Base-by-base conservation (phyloP, 2,888 invertebrate species). In the Oscheius sp. region DNA sequence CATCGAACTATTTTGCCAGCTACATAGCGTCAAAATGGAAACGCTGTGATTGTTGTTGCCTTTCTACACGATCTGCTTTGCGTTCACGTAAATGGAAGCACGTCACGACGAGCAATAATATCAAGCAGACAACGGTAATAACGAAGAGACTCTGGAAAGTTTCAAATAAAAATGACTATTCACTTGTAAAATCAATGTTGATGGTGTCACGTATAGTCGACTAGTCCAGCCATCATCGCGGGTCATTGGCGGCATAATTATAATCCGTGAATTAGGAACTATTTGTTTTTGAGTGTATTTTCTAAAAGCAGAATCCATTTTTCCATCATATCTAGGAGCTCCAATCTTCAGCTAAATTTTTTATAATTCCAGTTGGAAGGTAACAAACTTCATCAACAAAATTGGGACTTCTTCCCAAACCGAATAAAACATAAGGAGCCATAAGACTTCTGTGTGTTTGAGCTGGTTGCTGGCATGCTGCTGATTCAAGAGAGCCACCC, bases 191-290 rank as follows among this genome's bases (percentile, higher is more conserved):
- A 86, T 85, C 4, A 86, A 76, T 12, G 75, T 70, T 5, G 80
- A 82, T 4, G 86, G 86, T 6, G 86, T 86, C 8, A 86, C 77
- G 63, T 84, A 86, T 6, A 86, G 77, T 3, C 86, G 75, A 49
- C 71, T 77, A 14, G 73, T 67, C 86, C 86, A 86, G 47, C 74
- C 56, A 9, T 54, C 50, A 8, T 36, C 24, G 6, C 69, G 70
- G 6, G 50, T 38, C 12, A 68, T 0, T 91, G 90, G 5, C 93
- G 97, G 97, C 70, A 96, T 93, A 0, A 98, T 92, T 36, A 96
- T 93, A 87, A 98, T 92, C 87, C 98, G 96, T 0, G 96, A 95
- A 86, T 98, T 97, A 0, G 97, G 97, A 86, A 98, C 96, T 56
- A 80, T 79, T 69, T 79, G 79, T 54, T 73, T 74, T 33, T 80